Percentiles rank a stretch among this genome's conserved stretches.
These are phyloP conservation scores for Neosalanx taihuensis DNA, from an alignment of 2,797 vertebrate genomes.

Conservation along the genomic window DNA sequence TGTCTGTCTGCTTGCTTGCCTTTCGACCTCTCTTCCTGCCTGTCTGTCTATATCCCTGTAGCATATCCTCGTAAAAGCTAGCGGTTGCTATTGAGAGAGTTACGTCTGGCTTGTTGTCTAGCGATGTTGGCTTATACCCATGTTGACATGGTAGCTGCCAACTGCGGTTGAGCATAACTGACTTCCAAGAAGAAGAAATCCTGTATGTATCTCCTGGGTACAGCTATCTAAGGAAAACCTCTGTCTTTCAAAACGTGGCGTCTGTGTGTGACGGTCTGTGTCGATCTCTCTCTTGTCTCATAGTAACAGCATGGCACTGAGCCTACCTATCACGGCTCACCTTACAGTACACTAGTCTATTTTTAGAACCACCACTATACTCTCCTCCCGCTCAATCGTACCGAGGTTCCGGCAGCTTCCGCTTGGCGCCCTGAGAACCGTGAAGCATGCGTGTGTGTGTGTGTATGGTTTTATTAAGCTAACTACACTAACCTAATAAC, in stretches of 20 bases:
- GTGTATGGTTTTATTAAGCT: too few relatives aligned
- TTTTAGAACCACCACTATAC: conserved; percentile 52
- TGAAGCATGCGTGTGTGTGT: too few relatives aligned
- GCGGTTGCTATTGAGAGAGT: conserved; percentile 30
- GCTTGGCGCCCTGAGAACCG: too few relatives aligned
- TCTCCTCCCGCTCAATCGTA: too few relatives aligned
- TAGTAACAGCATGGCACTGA: conserved; percentile 1
- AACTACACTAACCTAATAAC: too few relatives aligned
- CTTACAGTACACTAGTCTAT: conserved; percentile 44
- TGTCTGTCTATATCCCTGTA: background rate
- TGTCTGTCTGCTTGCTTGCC: background rate
- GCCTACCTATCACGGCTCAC: background rate
- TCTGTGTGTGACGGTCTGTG: background rate
- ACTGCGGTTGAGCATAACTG: conserved; percentile 37
- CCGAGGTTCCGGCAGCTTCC: too few relatives aligned
- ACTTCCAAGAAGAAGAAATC: conserved; percentile 44
- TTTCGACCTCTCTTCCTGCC: too few relatives aligned
- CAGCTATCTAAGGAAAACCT: conserved; percentile 49
- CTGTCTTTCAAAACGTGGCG: conserved; percentile 29
- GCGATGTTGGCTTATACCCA: conserved; percentile 10
- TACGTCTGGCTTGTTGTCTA: conserved; percentile 26
- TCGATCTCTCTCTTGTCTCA: background rate
- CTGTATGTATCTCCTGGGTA: conserved; percentile 34
- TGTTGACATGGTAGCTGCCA: conserved; percentile 25
- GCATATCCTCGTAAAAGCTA: conserved; percentile 24